These are phyloP conservation scores for Cordylochernes scorpioides DNA, from an alignment of 2,888 invertebrate genomes.

Conservation along the genomic window DNA sequence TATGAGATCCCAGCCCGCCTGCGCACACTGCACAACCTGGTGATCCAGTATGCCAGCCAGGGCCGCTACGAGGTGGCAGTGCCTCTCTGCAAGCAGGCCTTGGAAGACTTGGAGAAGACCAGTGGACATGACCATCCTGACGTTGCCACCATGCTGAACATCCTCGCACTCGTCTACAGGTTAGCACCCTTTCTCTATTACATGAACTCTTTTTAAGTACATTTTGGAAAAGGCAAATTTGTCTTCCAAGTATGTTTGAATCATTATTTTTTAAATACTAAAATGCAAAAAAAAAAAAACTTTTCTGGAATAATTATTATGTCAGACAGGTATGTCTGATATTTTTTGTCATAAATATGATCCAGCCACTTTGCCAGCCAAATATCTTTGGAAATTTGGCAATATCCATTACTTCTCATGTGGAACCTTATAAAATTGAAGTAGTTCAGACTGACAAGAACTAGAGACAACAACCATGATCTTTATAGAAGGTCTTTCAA, in stretches of 20 bases:
- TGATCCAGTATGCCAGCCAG: constrained; percentile 96
- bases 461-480: no score
- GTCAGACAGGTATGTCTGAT: no score
- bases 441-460: no score
- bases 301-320: no score
- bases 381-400: no score
- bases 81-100: constrained; percentile 94
- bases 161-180: constrained; percentile 62
- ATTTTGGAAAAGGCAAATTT: not conserved
- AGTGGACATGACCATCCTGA: constrained; percentile 97
- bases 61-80: constrained; percentile 90
- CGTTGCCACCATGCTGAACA: constrained; percentile 98
- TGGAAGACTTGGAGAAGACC: constrained; percentile 94
- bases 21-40: constrained; percentile 88
- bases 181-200: no score
- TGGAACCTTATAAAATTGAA: no score
- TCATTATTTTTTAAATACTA: not conserved
- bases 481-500: no score
- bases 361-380: no score
- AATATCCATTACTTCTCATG: no score
- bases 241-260: not conserved
- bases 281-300: no score
- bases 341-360: no score
- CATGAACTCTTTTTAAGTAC: not conserved
- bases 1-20: constrained; percentile 96